These are phyloP conservation scores for Sparus aurata DNA, from an alignment of 2,797 vertebrate genomes.

Conservation along the genomic window DNA sequence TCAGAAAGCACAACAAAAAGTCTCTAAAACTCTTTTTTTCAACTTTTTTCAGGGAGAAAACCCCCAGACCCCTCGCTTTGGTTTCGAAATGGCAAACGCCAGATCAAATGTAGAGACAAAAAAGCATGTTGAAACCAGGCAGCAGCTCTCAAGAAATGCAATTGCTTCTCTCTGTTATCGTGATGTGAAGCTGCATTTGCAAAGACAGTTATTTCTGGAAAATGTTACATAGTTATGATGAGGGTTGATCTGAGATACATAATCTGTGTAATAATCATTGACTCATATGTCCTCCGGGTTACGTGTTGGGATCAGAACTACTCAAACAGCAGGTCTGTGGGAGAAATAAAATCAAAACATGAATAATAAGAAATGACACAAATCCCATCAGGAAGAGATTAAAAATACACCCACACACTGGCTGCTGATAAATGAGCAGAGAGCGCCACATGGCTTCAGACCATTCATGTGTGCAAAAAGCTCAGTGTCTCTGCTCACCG, in stretches of 20 bases:
- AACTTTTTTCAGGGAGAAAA: too few relatives aligned
- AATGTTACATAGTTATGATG: not conserved
- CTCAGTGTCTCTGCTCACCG: slow-evolving; percentile 36
- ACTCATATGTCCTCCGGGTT: not conserved
- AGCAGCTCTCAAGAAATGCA: not conserved
- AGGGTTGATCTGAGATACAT: slow-evolving; percentile 62
- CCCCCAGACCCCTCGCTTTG: too few relatives aligned
- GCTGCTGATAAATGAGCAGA: slow-evolving; percentile 36
- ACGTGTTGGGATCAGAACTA: not conserved
- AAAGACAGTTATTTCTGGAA: not conserved
- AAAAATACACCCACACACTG: slow-evolving; percentile 18
- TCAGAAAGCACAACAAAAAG: too few relatives aligned
- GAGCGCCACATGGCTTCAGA: slow-evolving; percentile 20
- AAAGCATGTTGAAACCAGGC: not conserved
- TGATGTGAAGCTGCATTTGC: not conserved
- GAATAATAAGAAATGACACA: slow-evolving; percentile 26
- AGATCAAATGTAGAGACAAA: not conserved
- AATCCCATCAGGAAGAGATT: slow-evolving; percentile 32
- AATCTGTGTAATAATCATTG: not conserved
- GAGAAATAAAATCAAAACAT: not conserved
- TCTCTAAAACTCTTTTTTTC: too few relatives aligned
- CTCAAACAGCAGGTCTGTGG: slow-evolving; percentile 12
- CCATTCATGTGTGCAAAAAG: slow-evolving; percentile 32
- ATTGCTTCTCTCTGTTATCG: not conserved
- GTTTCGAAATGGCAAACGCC: not conserved